Conservation (phyloP, 2,888 invertebrate species). For the Ariolimax columbianus region DNA sequence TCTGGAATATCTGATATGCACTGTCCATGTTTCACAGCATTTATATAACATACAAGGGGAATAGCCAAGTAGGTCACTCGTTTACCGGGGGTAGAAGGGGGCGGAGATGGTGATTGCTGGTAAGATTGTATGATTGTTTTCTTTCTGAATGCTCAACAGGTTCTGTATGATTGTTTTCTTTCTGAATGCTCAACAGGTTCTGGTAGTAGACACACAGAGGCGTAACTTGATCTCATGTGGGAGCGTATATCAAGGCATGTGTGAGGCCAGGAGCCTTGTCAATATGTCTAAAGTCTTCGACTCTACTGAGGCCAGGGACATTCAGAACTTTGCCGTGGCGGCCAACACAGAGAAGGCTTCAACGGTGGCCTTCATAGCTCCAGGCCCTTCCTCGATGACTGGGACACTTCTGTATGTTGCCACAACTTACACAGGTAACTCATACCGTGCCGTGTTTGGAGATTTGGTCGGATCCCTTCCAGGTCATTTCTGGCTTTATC, state of each 20-base stretch:
- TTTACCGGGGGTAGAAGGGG: too few species aligned
- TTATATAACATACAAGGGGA: too few species aligned
- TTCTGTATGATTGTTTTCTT: too few species aligned
- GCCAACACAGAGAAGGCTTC: conserved; percentile 96
- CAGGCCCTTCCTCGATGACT: conserved; percentile 81
- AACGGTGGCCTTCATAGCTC: conserved; percentile 96
- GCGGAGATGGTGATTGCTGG: too few species aligned
- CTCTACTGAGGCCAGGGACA: conserved; percentile 57
- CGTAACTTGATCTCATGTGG: conserved; percentile 74
- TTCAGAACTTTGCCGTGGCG: conserved; percentile 83
- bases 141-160: too few species aligned
- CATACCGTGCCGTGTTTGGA: too few species aligned
- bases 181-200: conserved; percentile 45
- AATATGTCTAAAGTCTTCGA: conserved; percentile 62
- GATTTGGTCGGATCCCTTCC: too few species aligned
- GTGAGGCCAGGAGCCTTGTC: conserved; percentile 67
- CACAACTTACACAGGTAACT: conserved; percentile 83
- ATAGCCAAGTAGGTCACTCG: too few species aligned
- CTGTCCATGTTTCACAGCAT: too few species aligned
- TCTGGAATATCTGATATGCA: too few species aligned
- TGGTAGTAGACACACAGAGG: conserved; percentile 66
- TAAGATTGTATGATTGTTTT: too few species aligned
- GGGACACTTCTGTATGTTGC: conserved; percentile 91
- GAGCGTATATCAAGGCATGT: conserved; percentile 73
- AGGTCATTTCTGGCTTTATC: too few species aligned